These are phyloP conservation scores for Eristalis intricaria DNA, from an alignment of 2,888 invertebrate species.

Conservation along the genomic window DNA sequence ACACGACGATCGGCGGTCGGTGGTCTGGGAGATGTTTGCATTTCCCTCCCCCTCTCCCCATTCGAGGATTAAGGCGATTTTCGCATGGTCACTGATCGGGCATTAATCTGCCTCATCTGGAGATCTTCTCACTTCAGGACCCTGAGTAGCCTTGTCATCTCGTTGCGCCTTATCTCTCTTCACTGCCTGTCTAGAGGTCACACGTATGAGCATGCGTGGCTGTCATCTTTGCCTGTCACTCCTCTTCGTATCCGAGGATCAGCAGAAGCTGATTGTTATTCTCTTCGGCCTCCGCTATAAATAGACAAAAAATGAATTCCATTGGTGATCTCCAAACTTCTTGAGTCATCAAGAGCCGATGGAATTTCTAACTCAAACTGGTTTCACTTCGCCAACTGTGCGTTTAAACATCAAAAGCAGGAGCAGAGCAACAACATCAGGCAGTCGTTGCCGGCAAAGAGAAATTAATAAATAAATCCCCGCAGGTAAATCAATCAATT, in stretches of 20 bases:
- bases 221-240: not conserved
- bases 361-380: slow-evolving; percentile 62
- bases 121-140: not conserved
- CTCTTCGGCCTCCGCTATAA: not conserved
- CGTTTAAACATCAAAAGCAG: slow-evolving; percentile 51
- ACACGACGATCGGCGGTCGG: not conserved
- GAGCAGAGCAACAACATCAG: slow-evolving; percentile 18
- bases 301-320: not conserved
- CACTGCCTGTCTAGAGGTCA: not conserved
- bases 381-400: slow-evolving; percentile 38
- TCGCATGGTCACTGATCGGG: no score
- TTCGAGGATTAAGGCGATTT: no score
- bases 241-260: not conserved
- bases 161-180: not conserved
- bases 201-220: not conserved
- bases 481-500: slow-evolving; percentile 72
- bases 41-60: no score
- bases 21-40: no score
- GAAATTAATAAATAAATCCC: slow-evolving; percentile 72
- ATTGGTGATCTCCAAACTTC: slow-evolving; percentile 18
- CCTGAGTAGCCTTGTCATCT: not conserved
- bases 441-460: slow-evolving; percentile 31
- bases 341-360: slow-evolving; percentile 44
- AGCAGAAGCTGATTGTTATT: not conserved
- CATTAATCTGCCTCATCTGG: no score